Percentiles rank a stretch among this genome's conserved stretches.
These are phyloP conservation scores for Nesospiza acunhae DNA, from an alignment of 2,113 vertebrate genomes.

Conservation along the genomic window DNA sequence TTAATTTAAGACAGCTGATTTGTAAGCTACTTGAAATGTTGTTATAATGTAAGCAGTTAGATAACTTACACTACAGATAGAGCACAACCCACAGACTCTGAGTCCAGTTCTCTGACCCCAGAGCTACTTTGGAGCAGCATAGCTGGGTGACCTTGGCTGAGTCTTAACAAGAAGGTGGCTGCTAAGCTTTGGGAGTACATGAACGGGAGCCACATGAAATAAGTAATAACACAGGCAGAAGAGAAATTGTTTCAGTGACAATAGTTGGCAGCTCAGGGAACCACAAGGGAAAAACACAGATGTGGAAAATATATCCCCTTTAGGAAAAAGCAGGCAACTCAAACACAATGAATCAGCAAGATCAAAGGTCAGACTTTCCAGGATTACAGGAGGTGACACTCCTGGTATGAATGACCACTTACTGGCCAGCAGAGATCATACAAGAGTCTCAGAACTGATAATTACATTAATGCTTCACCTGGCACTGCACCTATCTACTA, in stretches of 20 bases:
- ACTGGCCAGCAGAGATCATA: not conserved
- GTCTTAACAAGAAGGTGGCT: not conserved
- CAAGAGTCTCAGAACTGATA: not conserved
- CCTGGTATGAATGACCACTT: not conserved
- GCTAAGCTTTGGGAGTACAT: not conserved
- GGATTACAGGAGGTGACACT: not conserved
- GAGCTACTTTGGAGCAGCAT: not conserved
- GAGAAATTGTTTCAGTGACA: constrained; percentile 1
- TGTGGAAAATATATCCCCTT: not conserved
- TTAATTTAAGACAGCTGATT: not conserved
- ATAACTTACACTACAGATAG: not conserved
- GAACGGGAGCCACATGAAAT: not conserved
- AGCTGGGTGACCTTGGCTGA: not conserved
- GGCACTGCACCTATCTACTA: rapidly evolving
- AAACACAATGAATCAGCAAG: not conserved
- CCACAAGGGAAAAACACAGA: not conserved
- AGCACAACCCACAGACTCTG: not conserved
- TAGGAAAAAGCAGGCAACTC: not conserved
- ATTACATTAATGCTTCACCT: not conserved
- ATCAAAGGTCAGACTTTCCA: not conserved
- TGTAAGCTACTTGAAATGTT: not conserved
- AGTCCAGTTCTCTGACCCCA: not conserved
- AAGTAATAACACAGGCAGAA: not conserved
- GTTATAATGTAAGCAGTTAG: not conserved
- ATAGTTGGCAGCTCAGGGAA: not conserved